Percentiles rank a stretch among this genome's conserved stretches.
These are phyloP conservation scores for Hippopotamus amphibius DNA, from an alignment of 2,113 vertebrate species.

Conservation along the genomic window DNA sequence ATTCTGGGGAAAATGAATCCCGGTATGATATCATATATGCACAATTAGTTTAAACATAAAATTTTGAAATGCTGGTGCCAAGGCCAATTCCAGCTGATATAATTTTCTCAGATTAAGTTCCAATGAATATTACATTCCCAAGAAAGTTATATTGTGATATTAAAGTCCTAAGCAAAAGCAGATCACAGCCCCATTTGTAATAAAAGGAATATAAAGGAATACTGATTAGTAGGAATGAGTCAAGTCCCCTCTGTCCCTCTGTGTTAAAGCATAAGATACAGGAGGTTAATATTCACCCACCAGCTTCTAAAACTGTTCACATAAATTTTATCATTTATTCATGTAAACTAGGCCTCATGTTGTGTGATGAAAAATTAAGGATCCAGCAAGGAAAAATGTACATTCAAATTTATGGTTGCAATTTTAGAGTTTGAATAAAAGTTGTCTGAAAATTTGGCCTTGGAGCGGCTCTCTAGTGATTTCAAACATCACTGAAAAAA, in stretches of 20 bases:
- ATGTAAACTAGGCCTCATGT: slow-evolving; percentile 63
- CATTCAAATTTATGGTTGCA: slow-evolving; percentile 54
- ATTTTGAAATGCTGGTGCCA: slow-evolving; percentile 65
- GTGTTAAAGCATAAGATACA: slow-evolving; percentile 31
- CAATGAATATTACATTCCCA: slow-evolving; percentile 56
- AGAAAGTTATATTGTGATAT: slow-evolving; percentile 60
- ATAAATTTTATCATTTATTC: slow-evolving; percentile 72
- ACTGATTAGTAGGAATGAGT: slow-evolving; percentile 40
- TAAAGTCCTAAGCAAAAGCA: slow-evolving; percentile 39
- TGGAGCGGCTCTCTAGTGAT: background rate
- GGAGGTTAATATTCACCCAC: slow-evolving; percentile 62
- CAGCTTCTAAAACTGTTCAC: slow-evolving; percentile 67
- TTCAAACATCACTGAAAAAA: background rate
- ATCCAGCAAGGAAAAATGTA: slow-evolving; percentile 56
- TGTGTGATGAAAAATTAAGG: slow-evolving; percentile 63
- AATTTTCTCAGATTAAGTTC: slow-evolving; percentile 73
- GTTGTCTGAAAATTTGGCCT: slow-evolving; percentile 25
- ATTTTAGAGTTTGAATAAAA: slow-evolving; percentile 50
- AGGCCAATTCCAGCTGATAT: slow-evolving; percentile 54
- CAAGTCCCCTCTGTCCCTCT: background rate
- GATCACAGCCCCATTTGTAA: slow-evolving; percentile 55
- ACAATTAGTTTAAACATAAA: slow-evolving; percentile 70
- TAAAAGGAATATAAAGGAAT: slow-evolving; percentile 58
- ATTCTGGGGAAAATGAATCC: slow-evolving; percentile 27
- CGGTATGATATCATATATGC: slow-evolving; percentile 31